Percentiles rank a stretch among this genome's conserved stretches.
Conservation (phyloP, 2,888 invertebrate species). For the Gastrophysa polygoni region DNA sequence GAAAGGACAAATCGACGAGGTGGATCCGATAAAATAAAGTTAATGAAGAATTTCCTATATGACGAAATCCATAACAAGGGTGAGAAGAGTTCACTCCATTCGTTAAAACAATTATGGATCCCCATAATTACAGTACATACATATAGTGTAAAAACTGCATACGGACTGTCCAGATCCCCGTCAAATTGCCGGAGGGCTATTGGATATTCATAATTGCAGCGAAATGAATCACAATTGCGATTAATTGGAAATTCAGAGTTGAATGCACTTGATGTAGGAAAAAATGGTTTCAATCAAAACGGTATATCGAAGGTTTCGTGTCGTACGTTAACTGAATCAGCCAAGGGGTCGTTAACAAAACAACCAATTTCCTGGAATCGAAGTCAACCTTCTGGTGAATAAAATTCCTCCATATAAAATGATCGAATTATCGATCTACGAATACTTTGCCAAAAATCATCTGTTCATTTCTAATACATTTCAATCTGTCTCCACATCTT, state of each 20-base stretch:
- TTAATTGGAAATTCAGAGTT: neutral
- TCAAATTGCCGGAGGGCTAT: neutral
- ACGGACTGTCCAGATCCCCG: neutral
- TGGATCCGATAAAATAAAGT: neutral
- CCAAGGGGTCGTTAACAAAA: neutral
- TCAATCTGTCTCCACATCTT: too few relatives aligned
- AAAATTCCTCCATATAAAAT: too few relatives aligned
- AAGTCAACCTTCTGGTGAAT: neutral
- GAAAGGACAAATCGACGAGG: too few relatives aligned
- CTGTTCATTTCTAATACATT: too few relatives aligned
- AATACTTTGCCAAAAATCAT: too few relatives aligned
- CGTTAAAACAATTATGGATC: neutral
- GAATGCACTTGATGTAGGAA: neutral
- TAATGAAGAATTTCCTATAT: neutral
- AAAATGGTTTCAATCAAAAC: neutral
- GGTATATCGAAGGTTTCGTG: neutral
- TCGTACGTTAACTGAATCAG: neutral
- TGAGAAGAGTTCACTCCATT: neutral
- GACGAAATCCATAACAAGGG: neutral
- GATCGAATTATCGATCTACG: too few relatives aligned
- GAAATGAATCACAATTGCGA: neutral
- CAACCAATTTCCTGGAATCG: neutral
- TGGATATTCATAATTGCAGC: neutral
- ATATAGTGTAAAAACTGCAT: neutral
- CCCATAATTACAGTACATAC: neutral